phyloP scores from a whole-genome alignment of 2,888 invertebrate genomes.

The Pseudeuparius sepicola region DNA sequence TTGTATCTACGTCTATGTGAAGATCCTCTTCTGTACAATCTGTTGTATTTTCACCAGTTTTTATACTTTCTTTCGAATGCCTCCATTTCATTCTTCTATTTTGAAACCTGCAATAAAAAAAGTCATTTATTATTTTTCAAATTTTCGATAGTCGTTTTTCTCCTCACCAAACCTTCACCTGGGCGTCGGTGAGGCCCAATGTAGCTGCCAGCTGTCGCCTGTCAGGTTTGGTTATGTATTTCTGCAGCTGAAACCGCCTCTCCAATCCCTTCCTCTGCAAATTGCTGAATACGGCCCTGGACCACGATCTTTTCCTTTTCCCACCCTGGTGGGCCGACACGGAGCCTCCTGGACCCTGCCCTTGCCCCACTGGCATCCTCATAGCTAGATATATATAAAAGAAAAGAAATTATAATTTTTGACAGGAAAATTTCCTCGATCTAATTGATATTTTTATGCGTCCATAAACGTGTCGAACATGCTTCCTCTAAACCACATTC shows the following conservation, averaged over 20 bases:
- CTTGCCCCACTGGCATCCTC: no score
- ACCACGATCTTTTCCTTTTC: constrained; percentile 88
- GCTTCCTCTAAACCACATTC: no score
- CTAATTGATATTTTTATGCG: no score
- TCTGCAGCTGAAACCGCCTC: constrained; percentile 84
- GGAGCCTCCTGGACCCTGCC: no score
- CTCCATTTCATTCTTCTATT: constrained; percentile 48
- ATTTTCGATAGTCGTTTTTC: no score
- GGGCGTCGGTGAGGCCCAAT: constrained; percentile 81
- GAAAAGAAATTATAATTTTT: no score
- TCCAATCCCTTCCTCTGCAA: constrained; percentile 90
- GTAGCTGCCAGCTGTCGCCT: constrained; percentile 84
- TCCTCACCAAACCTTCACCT: no score
- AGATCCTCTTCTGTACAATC: constrained; percentile 37
- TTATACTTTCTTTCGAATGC: constrained; percentile 37
- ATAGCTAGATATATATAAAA: no score
- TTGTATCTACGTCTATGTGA: constrained; percentile 38
- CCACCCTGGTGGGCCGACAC: no score
- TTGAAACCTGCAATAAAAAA: constrained; percentile 63
- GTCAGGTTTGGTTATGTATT: constrained; percentile 94
- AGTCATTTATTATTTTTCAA: constrained; percentile 1
- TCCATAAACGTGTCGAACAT: no score
- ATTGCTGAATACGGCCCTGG: constrained; percentile 89
- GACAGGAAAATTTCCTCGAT: no score
- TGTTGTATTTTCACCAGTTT: constrained; percentile 28